These are phyloP conservation scores for Chloroclystis v-ata DNA, from an alignment of 2,888 invertebrate species.

Conservation along the genomic window DNA sequence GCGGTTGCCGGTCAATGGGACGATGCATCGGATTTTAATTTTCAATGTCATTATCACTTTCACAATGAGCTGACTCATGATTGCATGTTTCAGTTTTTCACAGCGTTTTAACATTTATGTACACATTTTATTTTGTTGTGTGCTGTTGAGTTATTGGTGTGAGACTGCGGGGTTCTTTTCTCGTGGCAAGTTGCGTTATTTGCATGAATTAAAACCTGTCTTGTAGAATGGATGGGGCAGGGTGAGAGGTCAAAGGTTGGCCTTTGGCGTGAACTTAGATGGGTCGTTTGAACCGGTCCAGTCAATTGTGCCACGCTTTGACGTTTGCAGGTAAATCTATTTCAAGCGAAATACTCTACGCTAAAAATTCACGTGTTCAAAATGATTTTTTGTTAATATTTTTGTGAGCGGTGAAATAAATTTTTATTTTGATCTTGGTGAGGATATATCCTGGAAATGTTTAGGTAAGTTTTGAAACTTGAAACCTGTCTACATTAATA, in stretches of 20 bases:
- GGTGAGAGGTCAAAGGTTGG: slow-evolving; percentile 35
- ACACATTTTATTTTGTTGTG: slow-evolving; percentile 15
- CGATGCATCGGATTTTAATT: slow-evolving; percentile 73
- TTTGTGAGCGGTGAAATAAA: background rate
- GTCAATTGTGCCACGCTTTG: slow-evolving; percentile 40
- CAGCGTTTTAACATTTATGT: slow-evolving; percentile 18
- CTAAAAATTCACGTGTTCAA: background rate
- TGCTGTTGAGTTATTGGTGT: slow-evolving; percentile 6
- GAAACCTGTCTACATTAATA: too few species aligned
- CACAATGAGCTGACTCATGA: slow-evolving; percentile 59
- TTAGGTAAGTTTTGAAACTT: background rate
- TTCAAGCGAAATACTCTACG: slow-evolving; percentile 4
- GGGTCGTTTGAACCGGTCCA: slow-evolving; percentile 30
- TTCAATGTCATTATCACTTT: slow-evolving; percentile 78
- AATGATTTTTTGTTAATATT: background rate
- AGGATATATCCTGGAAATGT: background rate
- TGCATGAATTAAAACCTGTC: slow-evolving; percentile 28
- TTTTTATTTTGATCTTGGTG: background rate
- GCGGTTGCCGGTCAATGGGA: slow-evolving; percentile 68
- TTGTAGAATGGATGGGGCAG: slow-evolving; percentile 26
- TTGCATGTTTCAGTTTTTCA: slow-evolving; percentile 29
- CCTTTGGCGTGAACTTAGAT: slow-evolving; percentile 30
- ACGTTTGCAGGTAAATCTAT: slow-evolving; percentile 32
- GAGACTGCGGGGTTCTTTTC: slow-evolving; percentile 10
- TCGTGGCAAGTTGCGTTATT: slow-evolving; percentile 8